These are phyloP conservation scores for Hormaphis cornu DNA, from an alignment of 1,140 invertebrate genomes.

Conservation along the genomic window DNA sequence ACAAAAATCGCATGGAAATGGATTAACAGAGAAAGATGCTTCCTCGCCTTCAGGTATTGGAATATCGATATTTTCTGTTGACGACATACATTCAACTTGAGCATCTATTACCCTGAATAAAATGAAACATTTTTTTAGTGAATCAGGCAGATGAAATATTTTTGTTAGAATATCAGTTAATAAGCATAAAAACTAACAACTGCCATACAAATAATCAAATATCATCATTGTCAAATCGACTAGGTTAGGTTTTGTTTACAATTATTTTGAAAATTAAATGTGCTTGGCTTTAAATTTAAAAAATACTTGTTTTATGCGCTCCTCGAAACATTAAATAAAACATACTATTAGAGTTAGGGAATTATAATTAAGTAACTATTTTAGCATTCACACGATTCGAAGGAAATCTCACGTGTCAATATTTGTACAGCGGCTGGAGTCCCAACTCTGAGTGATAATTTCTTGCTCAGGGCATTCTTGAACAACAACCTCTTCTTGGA, in stretches of 20 bases:
- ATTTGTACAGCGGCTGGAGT: slow-evolving; percentile 25
- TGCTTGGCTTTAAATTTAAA: no score
- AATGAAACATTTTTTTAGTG: slow-evolving; percentile 3
- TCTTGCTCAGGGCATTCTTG: slow-evolving; percentile 37
- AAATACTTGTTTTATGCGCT: no score
- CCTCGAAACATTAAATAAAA: no score
- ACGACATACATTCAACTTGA: slow-evolving; percentile 41
- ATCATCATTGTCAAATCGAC: no score
- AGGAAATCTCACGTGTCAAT: slow-evolving; percentile 12
- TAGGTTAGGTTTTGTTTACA: no score
- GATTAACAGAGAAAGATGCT: slow-evolving; percentile 66
- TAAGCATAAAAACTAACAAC: no score
- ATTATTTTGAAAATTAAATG: no score
- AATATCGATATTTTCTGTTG: slow-evolving; percentile 55
- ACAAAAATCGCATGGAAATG: slow-evolving; percentile 76
- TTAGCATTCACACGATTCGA: neutral
- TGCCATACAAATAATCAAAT: no score
- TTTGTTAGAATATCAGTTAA: no score
- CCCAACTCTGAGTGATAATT: slow-evolving; percentile 4
- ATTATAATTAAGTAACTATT: neutral
- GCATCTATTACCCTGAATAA: slow-evolving; percentile 14
- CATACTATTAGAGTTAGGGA: no score
- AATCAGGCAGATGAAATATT: no score
- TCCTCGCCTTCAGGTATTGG: slow-evolving; percentile 70
- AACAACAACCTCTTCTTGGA: slow-evolving; percentile 39